Conservation (phyloP, 2,888 invertebrate species). For the Aromia moschata region DNA sequence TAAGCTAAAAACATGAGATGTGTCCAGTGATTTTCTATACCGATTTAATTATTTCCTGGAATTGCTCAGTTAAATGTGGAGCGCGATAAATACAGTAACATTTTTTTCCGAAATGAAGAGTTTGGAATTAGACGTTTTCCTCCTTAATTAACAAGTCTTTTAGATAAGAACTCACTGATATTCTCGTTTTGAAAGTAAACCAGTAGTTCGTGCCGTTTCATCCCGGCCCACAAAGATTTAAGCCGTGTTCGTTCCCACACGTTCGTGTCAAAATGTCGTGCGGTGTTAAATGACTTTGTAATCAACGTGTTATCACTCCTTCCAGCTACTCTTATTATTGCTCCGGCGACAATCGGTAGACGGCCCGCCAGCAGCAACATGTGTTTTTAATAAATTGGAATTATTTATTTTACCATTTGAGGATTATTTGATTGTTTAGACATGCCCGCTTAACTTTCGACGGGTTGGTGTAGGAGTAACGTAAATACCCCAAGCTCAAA, state of each 20-base stretch:
- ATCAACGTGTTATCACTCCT: constrained; percentile 45
- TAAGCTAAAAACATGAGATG: too few species aligned
- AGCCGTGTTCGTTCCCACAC: constrained; percentile 48
- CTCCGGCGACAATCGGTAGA: constrained; percentile 21
- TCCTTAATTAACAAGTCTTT: constrained; percentile 39
- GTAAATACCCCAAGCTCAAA: neutral
- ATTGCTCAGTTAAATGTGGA: too few species aligned
- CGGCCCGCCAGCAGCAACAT: neutral
- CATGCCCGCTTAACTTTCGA: neutral
- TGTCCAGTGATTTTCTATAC: too few species aligned
- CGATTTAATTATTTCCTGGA: too few species aligned
- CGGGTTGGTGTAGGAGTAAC: neutral
- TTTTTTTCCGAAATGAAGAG: constrained; percentile 24
- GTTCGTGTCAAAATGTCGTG: constrained; percentile 50
- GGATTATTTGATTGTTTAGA: constrained; percentile 9
- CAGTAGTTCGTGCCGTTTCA: constrained; percentile 42
- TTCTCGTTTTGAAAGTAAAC: constrained; percentile 29
- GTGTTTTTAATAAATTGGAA: constrained; percentile 11
- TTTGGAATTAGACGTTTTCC: constrained; percentile 27
- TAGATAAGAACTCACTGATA: constrained; percentile 38
- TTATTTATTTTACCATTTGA: constrained; percentile 13
- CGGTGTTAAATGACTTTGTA: constrained; percentile 48
- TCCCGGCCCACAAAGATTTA: constrained; percentile 41
- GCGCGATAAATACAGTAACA: too few species aligned
- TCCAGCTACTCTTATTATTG: constrained; percentile 38